These are phyloP conservation scores for Watsonalla cultraria DNA, from an alignment of 2,888 invertebrate species.

Conservation along the genomic window DNA sequence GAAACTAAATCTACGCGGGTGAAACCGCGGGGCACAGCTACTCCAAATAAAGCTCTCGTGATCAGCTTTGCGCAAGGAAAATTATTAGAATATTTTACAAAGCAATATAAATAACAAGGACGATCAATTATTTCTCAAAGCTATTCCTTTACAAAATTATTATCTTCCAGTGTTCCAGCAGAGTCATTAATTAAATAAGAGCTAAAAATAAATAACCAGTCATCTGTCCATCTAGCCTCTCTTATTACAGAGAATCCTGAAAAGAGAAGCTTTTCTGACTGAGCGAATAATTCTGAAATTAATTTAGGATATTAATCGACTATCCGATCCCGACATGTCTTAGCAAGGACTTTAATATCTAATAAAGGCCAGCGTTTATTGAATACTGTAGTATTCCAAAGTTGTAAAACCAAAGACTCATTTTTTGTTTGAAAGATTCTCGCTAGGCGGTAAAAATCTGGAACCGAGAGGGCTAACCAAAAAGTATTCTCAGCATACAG, in stretches of 20 bases:
- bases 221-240: constrained; percentile 34
- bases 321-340: constrained; percentile 34
- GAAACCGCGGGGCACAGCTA: too few species aligned
- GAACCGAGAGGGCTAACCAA: background rate
- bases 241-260: constrained; percentile 47
- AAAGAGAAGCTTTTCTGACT: constrained; percentile 36
- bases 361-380: constrained; percentile 27
- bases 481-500: too few species aligned
- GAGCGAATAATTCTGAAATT: constrained; percentile 59
- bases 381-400: constrained; percentile 18
- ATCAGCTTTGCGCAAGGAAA: too few species aligned
- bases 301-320: constrained; percentile 52
- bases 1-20: too few species aligned
- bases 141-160: constrained; percentile 32
- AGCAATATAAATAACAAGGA: background rate
- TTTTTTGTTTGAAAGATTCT: too few species aligned
- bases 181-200: constrained; percentile 46
- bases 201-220: constrained; percentile 48
- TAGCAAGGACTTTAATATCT: constrained; percentile 39
- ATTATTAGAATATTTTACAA: too few species aligned
- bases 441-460: constrained; percentile 7
- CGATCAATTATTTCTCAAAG: constrained; percentile 6
- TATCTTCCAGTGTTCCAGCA: constrained; percentile 27
- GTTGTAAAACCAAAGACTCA: constrained; percentile 15
- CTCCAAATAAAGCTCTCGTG: too few species aligned